These are phyloP conservation scores for Meandrusa payeni DNA, from an alignment of 2,888 invertebrate species.

Conservation along the genomic window DNA sequence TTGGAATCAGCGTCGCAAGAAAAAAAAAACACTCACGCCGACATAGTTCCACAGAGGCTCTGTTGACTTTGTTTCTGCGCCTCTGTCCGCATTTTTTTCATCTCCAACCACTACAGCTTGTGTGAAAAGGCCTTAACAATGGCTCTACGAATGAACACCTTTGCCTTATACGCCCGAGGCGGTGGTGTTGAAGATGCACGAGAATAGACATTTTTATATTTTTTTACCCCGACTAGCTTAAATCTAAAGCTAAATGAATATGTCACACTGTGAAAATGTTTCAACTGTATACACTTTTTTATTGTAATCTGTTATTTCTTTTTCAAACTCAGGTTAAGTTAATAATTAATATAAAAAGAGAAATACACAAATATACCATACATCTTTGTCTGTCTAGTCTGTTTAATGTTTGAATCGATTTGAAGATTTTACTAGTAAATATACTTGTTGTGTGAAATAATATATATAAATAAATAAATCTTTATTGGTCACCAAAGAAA, in stretches of 20 bases:
- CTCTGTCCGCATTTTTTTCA: slow-evolving; percentile 8
- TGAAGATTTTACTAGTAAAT: too few relatives aligned
- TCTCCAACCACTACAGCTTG: slow-evolving; percentile 15
- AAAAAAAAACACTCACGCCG: background rate
- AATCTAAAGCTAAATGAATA: background rate
- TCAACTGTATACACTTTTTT: too few relatives aligned
- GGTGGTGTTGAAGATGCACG: slow-evolving; percentile 22
- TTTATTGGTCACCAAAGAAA: too few relatives aligned
- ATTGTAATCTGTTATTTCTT: too few relatives aligned
- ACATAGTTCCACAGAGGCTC: slow-evolving; percentile 11
- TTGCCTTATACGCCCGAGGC: slow-evolving; percentile 13
- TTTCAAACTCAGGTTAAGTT: too few relatives aligned
- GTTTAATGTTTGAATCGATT: too few relatives aligned
- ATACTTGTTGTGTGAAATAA: too few relatives aligned
- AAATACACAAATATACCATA: too few relatives aligned
- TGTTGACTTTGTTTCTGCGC: slow-evolving; percentile 19
- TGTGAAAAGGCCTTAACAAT: slow-evolving; percentile 24
- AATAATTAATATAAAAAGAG: too few relatives aligned
- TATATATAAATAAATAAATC: too few relatives aligned
- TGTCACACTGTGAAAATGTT: background rate
- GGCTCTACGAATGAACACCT: slow-evolving; percentile 23
- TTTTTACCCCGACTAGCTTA: slow-evolving; percentile 1
- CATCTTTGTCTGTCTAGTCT: too few relatives aligned
- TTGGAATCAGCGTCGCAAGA: background rate
- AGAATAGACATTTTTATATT: slow-evolving; percentile 20